Evolutionary conservation across 2,888 invertebrate genomes (phyloP).

Genomic region (Apoda limacodes): DNA sequence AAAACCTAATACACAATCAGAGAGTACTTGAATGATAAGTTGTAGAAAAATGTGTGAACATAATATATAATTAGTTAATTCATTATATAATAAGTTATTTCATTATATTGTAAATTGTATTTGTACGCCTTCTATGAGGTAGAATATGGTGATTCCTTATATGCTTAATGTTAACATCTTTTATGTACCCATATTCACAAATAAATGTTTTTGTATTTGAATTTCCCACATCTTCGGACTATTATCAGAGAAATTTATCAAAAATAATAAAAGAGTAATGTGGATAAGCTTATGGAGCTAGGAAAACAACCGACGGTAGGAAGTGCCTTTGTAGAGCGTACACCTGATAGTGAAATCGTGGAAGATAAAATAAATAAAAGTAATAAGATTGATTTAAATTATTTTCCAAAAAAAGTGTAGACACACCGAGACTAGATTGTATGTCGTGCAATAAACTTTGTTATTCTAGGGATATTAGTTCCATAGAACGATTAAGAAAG

Average conservation of each 20-base stretch:
- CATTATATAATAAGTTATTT: too few relatives aligned
- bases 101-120: too few relatives aligned
- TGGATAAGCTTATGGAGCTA: conserved; percentile 6
- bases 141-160: too few relatives aligned
- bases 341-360: conserved; percentile 9
- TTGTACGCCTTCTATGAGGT: too few relatives aligned
- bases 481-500: neutral
- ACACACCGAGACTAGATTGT: conserved; percentile 4
- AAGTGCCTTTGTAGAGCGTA: conserved; percentile 7
- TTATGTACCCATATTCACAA: too few relatives aligned
- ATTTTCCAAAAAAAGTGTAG: conserved; percentile 8
- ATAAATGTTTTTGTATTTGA: too few relatives aligned
- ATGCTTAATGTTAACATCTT: too few relatives aligned
- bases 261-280: conserved; percentile 6
- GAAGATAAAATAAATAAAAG: conserved; percentile 11
- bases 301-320: conserved; percentile 10
- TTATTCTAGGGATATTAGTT: neutral
- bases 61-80: too few relatives aligned
- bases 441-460: conserved; percentile 5
- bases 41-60: too few relatives aligned
- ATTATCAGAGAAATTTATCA: conserved; percentile 13
- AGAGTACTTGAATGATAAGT: too few relatives aligned
- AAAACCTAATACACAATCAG: too few relatives aligned
- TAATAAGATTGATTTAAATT: conserved; percentile 10
- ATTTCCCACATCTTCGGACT: conserved; percentile 12